Base-by-base conservation (phyloP, 2,888 invertebrate genomes). In the Leptinotarsa juncta region DNA sequence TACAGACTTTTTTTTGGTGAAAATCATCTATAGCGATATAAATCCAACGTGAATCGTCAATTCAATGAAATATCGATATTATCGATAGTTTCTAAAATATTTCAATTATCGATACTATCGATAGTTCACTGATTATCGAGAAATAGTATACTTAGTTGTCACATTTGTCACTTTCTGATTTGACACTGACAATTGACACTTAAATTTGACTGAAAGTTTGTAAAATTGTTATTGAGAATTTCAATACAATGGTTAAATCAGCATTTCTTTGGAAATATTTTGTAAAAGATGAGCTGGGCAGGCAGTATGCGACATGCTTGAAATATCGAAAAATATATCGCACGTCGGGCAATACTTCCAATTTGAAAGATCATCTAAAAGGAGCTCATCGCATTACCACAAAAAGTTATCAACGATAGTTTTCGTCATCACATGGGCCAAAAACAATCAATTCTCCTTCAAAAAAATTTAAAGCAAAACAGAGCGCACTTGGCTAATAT, bases 261-360 rank as follows among this genome's bases (percentile, higher is more conserved):
- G 7, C n/a, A 16, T 55, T 55, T 55, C 1, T 55, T 18, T 55
- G 55, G 20, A 55, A 55, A 18, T 55, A 55, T 55, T 55, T 55
- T 55, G 18, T 55, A n/a, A 18, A n/a, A 55, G 55, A 18, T 55
- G n/a, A 55, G 55, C 20, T 55, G 18, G 55, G 55, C 55, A 16
- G 55, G 55, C 55, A 55, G 18, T 55, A 18, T 55, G 55, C 55
- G 16, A 55, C 55, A 18, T 20, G 55, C 55, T 18, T 55, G 55
- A n/a, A 55, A 55, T 55, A 3, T 55, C 5, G 55, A 55, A 55
- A 55, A 55, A 55, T 55, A 18, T 55, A 55, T 18, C 16, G 18
- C 16, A 55, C 18, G n/a, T 55, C 55, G n/a, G 20, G 18, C 16
- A 55, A 55, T 20, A 55, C 50, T 50, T 55, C 55, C 16, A 55